phyloP scores from a whole-genome alignment of 2,797 vertebrate species.

The Anguilla anguilla region DNA sequence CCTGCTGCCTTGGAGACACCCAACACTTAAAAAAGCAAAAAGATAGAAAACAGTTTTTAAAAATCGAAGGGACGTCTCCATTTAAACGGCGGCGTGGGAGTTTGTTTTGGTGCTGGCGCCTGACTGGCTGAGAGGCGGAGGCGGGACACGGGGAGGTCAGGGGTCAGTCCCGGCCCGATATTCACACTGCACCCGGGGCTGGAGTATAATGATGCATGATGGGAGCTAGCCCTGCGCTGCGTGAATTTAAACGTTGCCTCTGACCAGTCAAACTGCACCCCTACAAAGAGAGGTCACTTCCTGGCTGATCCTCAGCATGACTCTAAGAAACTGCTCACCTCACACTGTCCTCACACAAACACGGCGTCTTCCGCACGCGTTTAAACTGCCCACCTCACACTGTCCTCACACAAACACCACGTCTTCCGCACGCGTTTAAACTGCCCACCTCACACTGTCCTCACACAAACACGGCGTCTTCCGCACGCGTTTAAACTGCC shows the following conservation, averaged over 20 bases:
- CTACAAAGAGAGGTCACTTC: background rate
- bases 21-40: slow-evolving; percentile 1
- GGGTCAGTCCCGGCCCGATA: slow-evolving; percentile 34
- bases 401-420: too few species aligned
- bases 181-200: slow-evolving; percentile 37
- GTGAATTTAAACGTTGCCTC: slow-evolving; percentile 36
- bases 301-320: background rate
- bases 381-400: background rate
- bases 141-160: slow-evolving; percentile 30
- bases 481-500: too few species aligned
- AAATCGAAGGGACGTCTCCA: background rate
- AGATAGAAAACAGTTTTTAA: background rate
- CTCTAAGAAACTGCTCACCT: background rate
- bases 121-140: slow-evolving; percentile 14
- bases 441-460: too few species aligned
- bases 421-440: too few species aligned
- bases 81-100: slow-evolving; percentile 31
- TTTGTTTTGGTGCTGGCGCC: background rate
- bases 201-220: slow-evolving; percentile 38
- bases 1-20: background rate
- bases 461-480: too few species aligned
- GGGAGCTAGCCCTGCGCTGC: slow-evolving; percentile 3
- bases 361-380: too few species aligned
- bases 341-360: background rate
- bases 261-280: slow-evolving; percentile 24